Conservation (phyloP, 2,113 vertebrate species). For the Carlito syrichta region DNA sequence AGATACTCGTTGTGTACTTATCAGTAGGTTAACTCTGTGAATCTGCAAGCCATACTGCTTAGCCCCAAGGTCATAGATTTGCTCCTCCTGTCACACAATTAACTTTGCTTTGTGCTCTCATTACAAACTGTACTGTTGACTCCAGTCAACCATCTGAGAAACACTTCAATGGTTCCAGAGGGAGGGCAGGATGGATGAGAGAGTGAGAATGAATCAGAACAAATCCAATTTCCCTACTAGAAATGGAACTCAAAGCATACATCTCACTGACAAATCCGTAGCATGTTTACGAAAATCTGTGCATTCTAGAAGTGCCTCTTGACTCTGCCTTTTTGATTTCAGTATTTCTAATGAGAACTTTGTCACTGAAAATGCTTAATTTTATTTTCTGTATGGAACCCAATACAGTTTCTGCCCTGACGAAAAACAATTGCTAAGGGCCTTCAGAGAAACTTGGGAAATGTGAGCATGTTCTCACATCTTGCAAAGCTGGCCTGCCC, state of each 20-base stretch:
- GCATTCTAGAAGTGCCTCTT: no score
- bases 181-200: no score
- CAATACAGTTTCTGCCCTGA: neutral
- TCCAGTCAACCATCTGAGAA: neutral
- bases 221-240: neutral
- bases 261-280: neutral
- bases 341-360: neutral
- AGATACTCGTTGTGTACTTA: neutral
- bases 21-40: neutral
- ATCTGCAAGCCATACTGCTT: no score
- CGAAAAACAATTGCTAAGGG: neutral
- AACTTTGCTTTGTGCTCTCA: neutral
- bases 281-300: neutral
- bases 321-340: no score
- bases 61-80: neutral
- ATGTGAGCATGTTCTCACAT: rapidly evolving
- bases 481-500: neutral
- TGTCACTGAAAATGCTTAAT: neutral
- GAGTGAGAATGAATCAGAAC: rapidly evolving
- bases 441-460: neutral
- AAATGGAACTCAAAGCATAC: neutral
- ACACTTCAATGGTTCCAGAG: no score
- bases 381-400: neutral
- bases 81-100: neutral
- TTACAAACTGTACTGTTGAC: rapidly evolving